Percentiles rank a stretch among this genome's conserved stretches.
Conservation (phyloP, 2,888 invertebrate species). For the Drosophila conformis region DNA sequence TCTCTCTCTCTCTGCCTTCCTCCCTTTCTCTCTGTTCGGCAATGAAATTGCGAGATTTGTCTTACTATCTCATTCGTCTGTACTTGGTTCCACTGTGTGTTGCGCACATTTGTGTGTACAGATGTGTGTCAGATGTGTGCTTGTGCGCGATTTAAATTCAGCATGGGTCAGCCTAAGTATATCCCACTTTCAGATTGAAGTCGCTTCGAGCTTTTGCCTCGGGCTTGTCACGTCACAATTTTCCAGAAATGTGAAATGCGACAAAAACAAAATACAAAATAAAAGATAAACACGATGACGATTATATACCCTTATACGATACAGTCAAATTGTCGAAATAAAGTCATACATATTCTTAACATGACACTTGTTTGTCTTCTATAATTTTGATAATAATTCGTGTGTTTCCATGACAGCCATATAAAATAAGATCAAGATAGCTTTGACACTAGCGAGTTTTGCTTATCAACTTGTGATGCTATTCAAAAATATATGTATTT, state of each 20-base stretch:
- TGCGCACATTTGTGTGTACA: neutral
- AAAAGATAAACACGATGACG: neutral
- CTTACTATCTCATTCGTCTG: neutral
- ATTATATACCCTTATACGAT: too few species aligned
- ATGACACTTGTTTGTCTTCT: neutral
- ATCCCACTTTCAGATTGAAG: constrained; percentile 11
- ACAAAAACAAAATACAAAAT: neutral
- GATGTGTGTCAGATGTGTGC: neutral
- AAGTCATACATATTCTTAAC: neutral
- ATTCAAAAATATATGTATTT: neutral
- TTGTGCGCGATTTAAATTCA: constrained; percentile 4
- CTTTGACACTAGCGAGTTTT: too few species aligned
- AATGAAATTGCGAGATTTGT: neutral
- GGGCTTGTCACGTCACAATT: constrained; percentile 6
- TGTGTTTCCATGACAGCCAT: neutral
- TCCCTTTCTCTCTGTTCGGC: neutral
- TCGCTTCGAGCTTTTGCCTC: neutral
- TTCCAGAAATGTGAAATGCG: constrained; percentile 1
- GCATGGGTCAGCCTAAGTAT: neutral
- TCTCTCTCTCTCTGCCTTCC: neutral
- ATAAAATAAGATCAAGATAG: too few species aligned
- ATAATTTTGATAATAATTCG: neutral
- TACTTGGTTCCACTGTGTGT: neutral
- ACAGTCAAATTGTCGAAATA: neutral
- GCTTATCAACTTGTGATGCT: too few species aligned